Evolutionary conservation across 2,113 vertebrate genomes (phyloP).

Genomic region (Noctilio leporinus): DNA sequence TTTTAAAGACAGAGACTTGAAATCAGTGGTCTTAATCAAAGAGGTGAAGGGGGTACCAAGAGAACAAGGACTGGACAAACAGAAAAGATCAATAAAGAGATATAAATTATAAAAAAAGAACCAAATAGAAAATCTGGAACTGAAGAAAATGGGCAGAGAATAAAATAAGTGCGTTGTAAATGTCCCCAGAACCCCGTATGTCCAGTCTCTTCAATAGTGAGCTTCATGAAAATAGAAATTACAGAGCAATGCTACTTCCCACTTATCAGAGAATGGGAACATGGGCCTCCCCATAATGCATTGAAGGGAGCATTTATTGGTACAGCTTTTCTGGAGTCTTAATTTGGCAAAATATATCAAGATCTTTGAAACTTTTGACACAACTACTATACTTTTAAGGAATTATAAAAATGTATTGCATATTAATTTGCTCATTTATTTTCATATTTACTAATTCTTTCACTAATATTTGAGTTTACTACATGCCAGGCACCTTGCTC

Average conservation of each 20-base stretch:
- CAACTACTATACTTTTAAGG: background rate
- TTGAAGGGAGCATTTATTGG: background rate
- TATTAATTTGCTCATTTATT: constrained; percentile 32
- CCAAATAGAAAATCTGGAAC: background rate
- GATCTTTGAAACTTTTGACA: background rate
- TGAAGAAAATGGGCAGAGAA: background rate
- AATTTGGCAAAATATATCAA: background rate
- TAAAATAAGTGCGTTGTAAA: background rate
- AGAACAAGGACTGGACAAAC: background rate
- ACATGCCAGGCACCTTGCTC: background rate
- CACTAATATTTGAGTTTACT: background rate
- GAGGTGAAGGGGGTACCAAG: background rate
- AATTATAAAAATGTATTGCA: background rate
- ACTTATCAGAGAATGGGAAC: background rate
- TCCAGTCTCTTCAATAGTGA: background rate
- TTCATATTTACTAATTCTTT: background rate
- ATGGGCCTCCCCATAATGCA: background rate
- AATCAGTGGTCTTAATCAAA: background rate
- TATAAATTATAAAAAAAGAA: constrained; percentile 1
- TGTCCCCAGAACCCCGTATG: background rate
- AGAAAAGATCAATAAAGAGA: background rate
- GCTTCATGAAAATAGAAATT: background rate
- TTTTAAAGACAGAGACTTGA: background rate
- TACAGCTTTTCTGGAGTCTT: background rate
- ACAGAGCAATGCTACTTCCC: background rate